Base-by-base conservation (phyloP, 2,888 invertebrate species). In the Phaonia tiefii region DNA sequence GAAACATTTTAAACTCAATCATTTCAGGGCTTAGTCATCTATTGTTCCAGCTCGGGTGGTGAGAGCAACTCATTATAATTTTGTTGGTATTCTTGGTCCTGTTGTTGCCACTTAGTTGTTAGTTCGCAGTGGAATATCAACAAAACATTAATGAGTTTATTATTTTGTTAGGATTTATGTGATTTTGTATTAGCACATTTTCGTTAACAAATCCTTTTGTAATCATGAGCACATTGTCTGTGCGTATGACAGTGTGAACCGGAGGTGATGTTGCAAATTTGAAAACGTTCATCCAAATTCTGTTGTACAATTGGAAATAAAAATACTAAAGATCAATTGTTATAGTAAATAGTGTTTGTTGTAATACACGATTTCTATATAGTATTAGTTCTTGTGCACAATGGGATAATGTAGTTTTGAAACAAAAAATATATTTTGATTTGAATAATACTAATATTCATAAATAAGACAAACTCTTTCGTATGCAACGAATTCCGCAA, bases 131-230 rank as follows among this genome's bases (percentile, higher is more conserved):
- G n/a, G 58, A 63, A 63, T 63, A 63, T 72, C 37, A 49, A 63
- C 66, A 58, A 74, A 56, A 66, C 56, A 44, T 58, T 66, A 74
- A 74, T 58, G 56, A 74, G 74, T 46, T 74, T 66, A 74, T 66
- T 66, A 56, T 44, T 60, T 39, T 58, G 58, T 58, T 58, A 54
- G 54, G 25, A 54, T 54, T 46, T 44, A 46, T 46, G 49, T 49
- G 39, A 60, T 11, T 44, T 63, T 56, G 51, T 54, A 26, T 20
- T 1, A n/a, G 42, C 1, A 60, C 26, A 44, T 26, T 70, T 20
- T 63, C 20, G 46, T 11, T 31, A 31, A 63, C 60, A 49, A 60
- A 60, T 49, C 60, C 58, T 58, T 58, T 58, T 15, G 31, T 20
- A 46, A 31, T 58, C 31, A 37, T 31, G 37, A 31, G 31, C n/a